Conservation (phyloP, 37 sponge, comb jelly and placozoan genomes). For the Chondrilla cf. caribensis region DNA sequence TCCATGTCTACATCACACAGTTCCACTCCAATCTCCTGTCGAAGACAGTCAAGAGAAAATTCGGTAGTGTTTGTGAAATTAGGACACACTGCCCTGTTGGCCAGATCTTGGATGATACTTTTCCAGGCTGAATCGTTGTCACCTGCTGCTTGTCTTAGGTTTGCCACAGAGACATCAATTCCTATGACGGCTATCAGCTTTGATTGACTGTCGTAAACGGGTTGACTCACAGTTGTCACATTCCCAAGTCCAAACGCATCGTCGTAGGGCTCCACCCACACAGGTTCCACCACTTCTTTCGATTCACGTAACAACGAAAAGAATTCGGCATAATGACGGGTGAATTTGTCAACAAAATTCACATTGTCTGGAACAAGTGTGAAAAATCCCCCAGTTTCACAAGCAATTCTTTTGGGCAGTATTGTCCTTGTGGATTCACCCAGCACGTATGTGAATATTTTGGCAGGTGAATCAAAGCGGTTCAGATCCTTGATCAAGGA, state of each 20-base stretch:
- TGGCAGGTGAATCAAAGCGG: background rate
- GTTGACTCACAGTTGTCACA: background rate
- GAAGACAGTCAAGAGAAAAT: background rate
- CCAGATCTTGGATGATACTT: background rate
- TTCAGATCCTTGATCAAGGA: background rate
- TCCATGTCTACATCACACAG: background rate
- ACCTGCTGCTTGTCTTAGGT: background rate
- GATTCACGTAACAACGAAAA: background rate
- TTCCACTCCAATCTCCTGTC: background rate
- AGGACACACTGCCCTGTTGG: background rate
- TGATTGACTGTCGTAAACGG: slow-evolving; percentile 10
- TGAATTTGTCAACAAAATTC: background rate
- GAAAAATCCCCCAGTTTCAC: slow-evolving; percentile 4
- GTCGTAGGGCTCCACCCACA: slow-evolving; percentile 22
- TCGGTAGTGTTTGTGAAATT: background rate
- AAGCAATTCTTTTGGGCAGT: background rate
- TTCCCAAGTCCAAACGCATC: slow-evolving; percentile 34
- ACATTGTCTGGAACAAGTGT: background rate
- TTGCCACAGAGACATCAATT: background rate
- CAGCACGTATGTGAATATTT: background rate
- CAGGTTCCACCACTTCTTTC: background rate
- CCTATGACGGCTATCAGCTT: background rate
- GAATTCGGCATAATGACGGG: background rate
- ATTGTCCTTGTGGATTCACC: background rate
- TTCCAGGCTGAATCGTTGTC: background rate